Evolutionary conservation across 2,113 vertebrate genomes (phyloP).

Genomic region (Antennarius striatus): DNA sequence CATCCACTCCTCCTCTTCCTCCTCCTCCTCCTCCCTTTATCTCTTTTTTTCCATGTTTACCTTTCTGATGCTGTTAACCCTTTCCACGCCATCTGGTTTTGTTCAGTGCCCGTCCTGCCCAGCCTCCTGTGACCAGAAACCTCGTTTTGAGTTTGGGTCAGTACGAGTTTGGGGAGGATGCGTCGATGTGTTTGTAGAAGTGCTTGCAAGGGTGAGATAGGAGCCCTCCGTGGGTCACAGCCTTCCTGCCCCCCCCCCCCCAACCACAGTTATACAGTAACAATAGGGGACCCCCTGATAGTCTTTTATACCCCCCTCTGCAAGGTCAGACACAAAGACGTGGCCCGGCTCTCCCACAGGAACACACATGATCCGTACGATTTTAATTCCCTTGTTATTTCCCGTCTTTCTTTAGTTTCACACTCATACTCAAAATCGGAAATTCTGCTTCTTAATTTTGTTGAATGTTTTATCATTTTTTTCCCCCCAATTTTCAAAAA

Average conservation of each 20-base stretch:
- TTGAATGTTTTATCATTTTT: too few relatives aligned
- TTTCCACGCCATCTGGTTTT: constrained; percentile 57
- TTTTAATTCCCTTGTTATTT: background rate
- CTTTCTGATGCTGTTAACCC: constrained; percentile 69
- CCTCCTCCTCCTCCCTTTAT: constrained; percentile 38
- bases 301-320: constrained; percentile 53
- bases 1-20: constrained; percentile 38
- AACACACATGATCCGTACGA: background rate
- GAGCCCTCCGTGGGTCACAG: constrained; percentile 74
- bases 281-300: constrained; percentile 68
- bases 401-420: too few relatives aligned
- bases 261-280: constrained; percentile 75
- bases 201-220: constrained; percentile 78
- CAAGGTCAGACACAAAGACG: constrained; percentile 74
- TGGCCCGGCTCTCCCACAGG: constrained; percentile 51
- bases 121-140: constrained; percentile 68
- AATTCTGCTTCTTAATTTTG: too few relatives aligned
- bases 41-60: constrained; percentile 67
- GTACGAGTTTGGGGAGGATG: constrained; percentile 36
- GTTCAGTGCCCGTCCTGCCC: constrained; percentile 64
- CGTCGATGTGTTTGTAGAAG: constrained; percentile 69
- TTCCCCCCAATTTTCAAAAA: background rate
- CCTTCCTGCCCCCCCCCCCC: constrained; percentile 24
- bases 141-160: constrained; percentile 31
- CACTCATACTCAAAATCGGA: too few relatives aligned